phyloP scores from a whole-genome alignment of 2,888 invertebrate genomes.

The Latheticus oryzae region DNA sequence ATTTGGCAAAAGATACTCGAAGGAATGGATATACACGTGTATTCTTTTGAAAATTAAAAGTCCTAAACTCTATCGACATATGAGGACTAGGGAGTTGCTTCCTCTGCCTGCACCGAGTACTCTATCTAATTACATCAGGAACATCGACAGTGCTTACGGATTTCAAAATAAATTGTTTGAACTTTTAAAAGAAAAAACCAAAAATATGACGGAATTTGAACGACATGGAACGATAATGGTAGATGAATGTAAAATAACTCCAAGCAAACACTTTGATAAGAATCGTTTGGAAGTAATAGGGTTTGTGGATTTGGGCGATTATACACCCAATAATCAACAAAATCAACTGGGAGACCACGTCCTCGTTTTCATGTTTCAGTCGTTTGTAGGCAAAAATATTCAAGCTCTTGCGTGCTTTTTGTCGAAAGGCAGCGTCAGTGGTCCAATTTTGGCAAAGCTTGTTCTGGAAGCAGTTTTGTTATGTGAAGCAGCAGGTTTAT shows the following conservation, averaged over 20 bases:
- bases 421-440: conserved; percentile 44
- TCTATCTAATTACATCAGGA: neutral
- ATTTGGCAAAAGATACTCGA: neutral
- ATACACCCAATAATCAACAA: conserved; percentile 44
- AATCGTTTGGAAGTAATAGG: conserved; percentile 41
- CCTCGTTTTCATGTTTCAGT: conserved; percentile 51
- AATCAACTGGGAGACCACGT: conserved; percentile 49
- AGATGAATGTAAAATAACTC: conserved; percentile 49
- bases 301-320: conserved; percentile 47
- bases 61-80: conserved; percentile 1
- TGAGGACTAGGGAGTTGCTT: conserved; percentile 5
- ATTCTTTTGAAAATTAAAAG: conserved; percentile 1
- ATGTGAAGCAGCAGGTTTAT: no score
- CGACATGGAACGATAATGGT: conserved; percentile 40
- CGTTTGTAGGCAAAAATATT: conserved; percentile 45
- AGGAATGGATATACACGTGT: conserved; percentile 8
- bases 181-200: conserved; percentile 6
- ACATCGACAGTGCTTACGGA: conserved; percentile 2
- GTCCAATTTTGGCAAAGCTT: conserved; percentile 44
- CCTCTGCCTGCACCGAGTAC: conserved; percentile 8
- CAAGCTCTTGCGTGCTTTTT: conserved; percentile 50
- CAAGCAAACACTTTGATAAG: conserved; percentile 43
- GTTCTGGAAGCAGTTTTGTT: conserved; percentile 49
- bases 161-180: conserved; percentile 17
- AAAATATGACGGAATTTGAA: conserved; percentile 4